Percentiles rank a stretch among this genome's conserved stretches.
Conservation (phyloP, 2,797 vertebrate genomes). For the Monodelphis domestica region DNA sequence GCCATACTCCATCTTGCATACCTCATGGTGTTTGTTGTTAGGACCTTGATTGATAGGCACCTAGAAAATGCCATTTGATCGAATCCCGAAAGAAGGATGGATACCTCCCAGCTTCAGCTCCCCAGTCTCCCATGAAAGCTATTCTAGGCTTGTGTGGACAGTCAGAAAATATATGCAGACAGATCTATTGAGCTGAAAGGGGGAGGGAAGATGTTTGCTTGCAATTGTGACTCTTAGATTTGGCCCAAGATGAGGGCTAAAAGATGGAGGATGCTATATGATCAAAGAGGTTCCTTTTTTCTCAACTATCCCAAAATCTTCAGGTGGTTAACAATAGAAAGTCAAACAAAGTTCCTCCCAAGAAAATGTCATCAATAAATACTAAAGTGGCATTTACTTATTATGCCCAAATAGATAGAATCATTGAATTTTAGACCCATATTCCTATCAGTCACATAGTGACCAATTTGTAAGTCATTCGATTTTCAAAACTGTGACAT, state of each 20-base stretch:
- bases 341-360: neutral
- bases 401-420: conserved; percentile 16
- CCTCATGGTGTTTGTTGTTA: neutral
- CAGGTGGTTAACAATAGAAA: neutral
- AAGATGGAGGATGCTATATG: conserved; percentile 10
- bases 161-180: conserved; percentile 1
- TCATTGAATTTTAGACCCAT: conserved; percentile 4
- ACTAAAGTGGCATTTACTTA: neutral
- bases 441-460: neutral
- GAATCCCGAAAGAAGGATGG: neutral
- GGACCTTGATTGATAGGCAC: neutral
- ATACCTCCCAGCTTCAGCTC: neutral
- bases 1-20: neutral
- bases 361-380: neutral
- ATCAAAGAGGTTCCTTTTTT: conserved; percentile 20
- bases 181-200: neutral
- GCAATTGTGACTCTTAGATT: neutral
- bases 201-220: neutral
- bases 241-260: conserved; percentile 10
- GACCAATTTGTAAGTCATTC: conserved; percentile 43
- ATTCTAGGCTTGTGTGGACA: neutral
- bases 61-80: neutral
- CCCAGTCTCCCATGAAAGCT: neutral
- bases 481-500: conserved; percentile 31
- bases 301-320: conserved; percentile 13